Evolutionary conservation across 2,888 invertebrate species (phyloP), one percentile per base, ranked within the genome.

Genomic region (Hyppa rectilinea): DNA sequence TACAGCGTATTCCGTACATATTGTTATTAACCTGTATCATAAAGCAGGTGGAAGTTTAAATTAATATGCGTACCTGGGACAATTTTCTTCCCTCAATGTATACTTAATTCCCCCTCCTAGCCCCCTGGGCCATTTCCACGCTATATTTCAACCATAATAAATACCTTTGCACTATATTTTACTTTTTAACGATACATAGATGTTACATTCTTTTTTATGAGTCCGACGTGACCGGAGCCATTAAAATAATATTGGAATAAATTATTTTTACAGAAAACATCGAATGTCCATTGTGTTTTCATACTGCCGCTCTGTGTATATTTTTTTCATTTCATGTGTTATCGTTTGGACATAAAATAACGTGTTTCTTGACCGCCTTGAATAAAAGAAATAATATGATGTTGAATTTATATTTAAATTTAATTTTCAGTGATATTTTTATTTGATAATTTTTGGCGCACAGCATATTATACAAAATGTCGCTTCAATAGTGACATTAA

Each of bases 71-170:
- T 64, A 65, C 56, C 4, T n/a, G 63, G 66, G 62, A 80, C 64
- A 59, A 76, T 85, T 85, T 85, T 66, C 73, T 70, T 74, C 47
- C 61, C 43, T 23, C 43, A 53, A 14, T 56, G 59, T 75, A 61
- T 75, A 81, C 50, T 82, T 78, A 84, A 62, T 60, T 59, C 52
- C 56, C 78, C 59, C 59, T 47, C 17, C 45, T 45, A 31, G 23
- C 38, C 45, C 50, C 40, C 45, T 34, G 34, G 10, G 55, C 50
- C 10, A 23, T 59, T 75, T 71, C 55, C 69, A 56, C 59, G 60
- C 68, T 62, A 77, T 71, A 72, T 68, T 83, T 83, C 67, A 77
- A 26, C 34, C 17, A n/a, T 80, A 83, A 85, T 83, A 75, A 77
- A 75, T 80, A 60, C 69, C 31, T 75, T 62, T n/a, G 58, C 58